A percentile compares a stretch with the other conserved stretches of the same genome.
Evolutionary conservation across 2,888 invertebrate species (phyloP).

Genomic region (Synanthedon andrenaeformis): DNA sequence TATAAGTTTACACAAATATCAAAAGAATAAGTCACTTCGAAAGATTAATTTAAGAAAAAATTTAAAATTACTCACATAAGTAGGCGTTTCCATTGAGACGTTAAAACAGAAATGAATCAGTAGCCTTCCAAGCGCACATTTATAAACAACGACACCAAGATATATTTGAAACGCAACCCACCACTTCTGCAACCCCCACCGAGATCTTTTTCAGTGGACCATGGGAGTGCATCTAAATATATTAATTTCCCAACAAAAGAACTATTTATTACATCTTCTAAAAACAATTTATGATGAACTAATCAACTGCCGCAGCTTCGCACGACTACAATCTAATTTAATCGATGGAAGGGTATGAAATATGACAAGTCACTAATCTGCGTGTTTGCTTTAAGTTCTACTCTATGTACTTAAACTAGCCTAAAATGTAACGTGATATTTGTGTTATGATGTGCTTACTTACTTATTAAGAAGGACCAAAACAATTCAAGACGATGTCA

Average conservation of each 20-base stretch:
- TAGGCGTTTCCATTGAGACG: background rate
- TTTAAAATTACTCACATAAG: conserved; percentile 1
- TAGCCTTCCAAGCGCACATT: conserved; percentile 2
- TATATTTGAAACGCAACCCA: conserved; percentile 18
- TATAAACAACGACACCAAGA: conserved; percentile 11
- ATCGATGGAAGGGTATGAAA: too few species aligned
- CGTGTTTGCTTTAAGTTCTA: too few species aligned
- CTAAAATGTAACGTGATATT: too few species aligned
- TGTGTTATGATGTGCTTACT: too few species aligned
- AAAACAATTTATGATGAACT: too few species aligned
- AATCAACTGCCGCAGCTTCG: too few species aligned
- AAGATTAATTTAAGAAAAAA: background rate
- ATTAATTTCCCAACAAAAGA: background rate
- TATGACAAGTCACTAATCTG: too few species aligned
- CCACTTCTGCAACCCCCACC: conserved; percentile 21
- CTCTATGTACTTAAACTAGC: too few species aligned
- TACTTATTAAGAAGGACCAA: too few species aligned
- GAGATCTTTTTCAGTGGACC: conserved; percentile 15
- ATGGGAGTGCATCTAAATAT: conserved; percentile 17
- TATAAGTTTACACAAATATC: background rate
- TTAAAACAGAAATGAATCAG: background rate
- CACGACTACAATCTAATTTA: too few species aligned
- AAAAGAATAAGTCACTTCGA: too few species aligned
- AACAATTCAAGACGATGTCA: too few species aligned
- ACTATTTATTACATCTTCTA: background rate